phyloP scores from a whole-genome alignment of 1,140 invertebrate genomes.

The Gonatopus flavifemur region DNA sequence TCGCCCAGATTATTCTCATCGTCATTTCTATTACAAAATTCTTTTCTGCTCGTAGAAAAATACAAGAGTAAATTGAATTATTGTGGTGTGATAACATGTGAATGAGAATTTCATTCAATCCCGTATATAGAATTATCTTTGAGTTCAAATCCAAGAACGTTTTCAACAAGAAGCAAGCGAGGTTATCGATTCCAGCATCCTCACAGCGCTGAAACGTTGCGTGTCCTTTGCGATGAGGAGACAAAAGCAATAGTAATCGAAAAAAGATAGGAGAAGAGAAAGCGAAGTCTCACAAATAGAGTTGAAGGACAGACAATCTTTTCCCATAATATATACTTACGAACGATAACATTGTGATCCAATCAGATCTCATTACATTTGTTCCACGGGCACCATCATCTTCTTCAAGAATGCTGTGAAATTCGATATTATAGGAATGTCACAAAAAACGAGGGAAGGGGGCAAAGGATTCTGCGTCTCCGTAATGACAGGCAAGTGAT shows the following conservation, averaged over 20 bases:
- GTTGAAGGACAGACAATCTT: conserved; percentile 1
- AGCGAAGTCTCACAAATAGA: background rate
- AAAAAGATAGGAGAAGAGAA: conserved; percentile 11
- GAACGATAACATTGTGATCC: conserved; percentile 36
- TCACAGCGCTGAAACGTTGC: conserved; percentile 41
- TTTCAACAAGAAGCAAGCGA: too few species aligned
- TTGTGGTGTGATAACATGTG: too few species aligned
- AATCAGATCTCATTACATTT: conserved; percentile 23
- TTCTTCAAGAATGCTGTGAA: conserved; percentile 77
- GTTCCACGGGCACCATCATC: conserved; percentile 62
- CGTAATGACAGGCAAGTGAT: background rate
- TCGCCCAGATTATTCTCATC: too few species aligned
- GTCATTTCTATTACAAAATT: too few species aligned
- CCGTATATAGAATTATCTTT: too few species aligned
- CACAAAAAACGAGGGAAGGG: conserved; percentile 44
- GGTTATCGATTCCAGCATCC: conserved; percentile 54
- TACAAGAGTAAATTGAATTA: too few species aligned
- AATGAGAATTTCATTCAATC: too few species aligned
- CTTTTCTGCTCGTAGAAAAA: too few species aligned
- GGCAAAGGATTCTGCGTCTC: conserved; percentile 14
- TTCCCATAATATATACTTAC: conserved; percentile 50
- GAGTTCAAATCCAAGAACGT: too few species aligned
- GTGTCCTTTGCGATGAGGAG: conserved; percentile 34
- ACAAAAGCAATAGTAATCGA: conserved; percentile 20
- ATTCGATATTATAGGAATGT: too few species aligned